Evolutionary conservation across 2,888 invertebrate species (phyloP), one percentile per base, ranked within the genome.

Genomic region (Tipula vernalis): DNA sequence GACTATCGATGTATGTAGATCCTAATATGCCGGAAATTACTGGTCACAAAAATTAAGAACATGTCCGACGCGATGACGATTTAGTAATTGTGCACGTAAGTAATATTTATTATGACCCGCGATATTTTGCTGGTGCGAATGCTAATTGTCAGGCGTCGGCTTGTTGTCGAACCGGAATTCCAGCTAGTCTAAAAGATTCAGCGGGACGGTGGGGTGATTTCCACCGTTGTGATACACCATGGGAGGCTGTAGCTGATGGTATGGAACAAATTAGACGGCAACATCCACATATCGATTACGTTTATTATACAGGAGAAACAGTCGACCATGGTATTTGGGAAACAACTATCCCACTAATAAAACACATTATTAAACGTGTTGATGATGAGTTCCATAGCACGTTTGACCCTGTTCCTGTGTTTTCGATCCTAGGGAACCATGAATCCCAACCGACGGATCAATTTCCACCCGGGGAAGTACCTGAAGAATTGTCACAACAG

Each of bases 251-350:
- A 57, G 93, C 94, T 87, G 94, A 95, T 89, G 93, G 95, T 39
- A 91, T 97, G 88, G 91, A 94, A 13, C 94, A 94, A 87, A 93
- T 95, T 3, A 91, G 91, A 18, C 91, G 92, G 44, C 91, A 92
- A 28, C 94, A 94, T 89, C 89, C 91, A 90, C 92, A 95, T 71
- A 91, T 95, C 36, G 94, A 95, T 88, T 93, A 93, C 39, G 92
- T 98, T 5, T 95, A 97, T 89, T 96, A 96, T 90, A 96, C 98
- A 28, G 98, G 98, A 1, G 98, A 98, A 90, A 93, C 96, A 5
- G 94, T 97, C 84, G 95, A 97, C 89, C 98, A 98, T 90, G 95
- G 95, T 88, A 93, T 97, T n/a, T 98, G 98, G 98, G 94, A 94
- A 88, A 98, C 98, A 2, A 94, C 95, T 0, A 91, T 92, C 44